phyloP scores from a whole-genome alignment of 1,140 invertebrate species.

The Brachionus plicatilis region DNA sequence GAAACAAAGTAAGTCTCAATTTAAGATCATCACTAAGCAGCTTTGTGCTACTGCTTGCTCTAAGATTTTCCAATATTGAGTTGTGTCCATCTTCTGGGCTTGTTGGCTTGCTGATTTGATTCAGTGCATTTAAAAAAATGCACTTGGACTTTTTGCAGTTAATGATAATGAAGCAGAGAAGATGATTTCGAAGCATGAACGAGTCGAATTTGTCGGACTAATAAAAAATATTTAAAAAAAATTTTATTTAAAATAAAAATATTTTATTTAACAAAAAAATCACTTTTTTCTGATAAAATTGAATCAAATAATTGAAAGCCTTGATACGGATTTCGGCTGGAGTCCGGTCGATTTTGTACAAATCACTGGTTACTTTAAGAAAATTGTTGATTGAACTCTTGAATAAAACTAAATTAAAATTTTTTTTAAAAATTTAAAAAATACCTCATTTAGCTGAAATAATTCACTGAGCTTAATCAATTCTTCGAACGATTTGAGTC shows the following conservation, averaged over 20 bases:
- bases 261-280: neutral
- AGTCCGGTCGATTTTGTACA: constrained; percentile 17
- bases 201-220: constrained; percentile 28
- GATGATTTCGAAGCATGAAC: constrained; percentile 9
- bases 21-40: neutral
- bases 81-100: neutral
- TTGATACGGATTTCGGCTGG: neutral
- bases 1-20: neutral
- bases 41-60: neutral
- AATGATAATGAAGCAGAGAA: constrained; percentile 9
- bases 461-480: constrained; percentile 7
- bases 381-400: neutral
- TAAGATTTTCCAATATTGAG: neutral
- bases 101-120: neutral
- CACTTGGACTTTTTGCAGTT: neutral
- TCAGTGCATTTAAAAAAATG: constrained; percentile 2
- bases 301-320: constrained; percentile 23
- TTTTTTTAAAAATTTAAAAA: neutral
- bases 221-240: neutral
- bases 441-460: neutral
- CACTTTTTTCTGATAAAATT: constrained; percentile 35
- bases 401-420: neutral
- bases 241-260: neutral
- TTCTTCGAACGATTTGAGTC: constrained; percentile 16
- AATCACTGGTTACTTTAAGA: constrained; percentile 14